These are phyloP conservation scores for Ellobium chinense DNA, from an alignment of 2,888 invertebrate genomes.

Conservation along the genomic window DNA sequence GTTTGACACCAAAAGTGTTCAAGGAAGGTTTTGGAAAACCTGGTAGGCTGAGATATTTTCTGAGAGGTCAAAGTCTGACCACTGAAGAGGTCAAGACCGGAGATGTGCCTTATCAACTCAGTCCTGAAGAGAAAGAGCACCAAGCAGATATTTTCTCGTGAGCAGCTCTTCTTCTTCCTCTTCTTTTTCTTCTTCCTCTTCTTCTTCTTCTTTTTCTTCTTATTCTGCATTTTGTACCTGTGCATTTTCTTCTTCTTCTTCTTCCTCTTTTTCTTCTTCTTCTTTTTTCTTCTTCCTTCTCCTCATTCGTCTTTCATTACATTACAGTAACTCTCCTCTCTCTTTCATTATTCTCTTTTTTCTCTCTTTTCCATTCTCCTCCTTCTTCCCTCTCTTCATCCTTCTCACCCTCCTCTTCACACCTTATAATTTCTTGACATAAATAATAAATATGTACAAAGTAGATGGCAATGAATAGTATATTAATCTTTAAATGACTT, in stretches of 20 bases:
- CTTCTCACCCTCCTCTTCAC: background rate
- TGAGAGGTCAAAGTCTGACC: slow-evolving; percentile 1
- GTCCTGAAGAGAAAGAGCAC: background rate
- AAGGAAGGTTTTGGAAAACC: background rate
- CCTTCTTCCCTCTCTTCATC: background rate
- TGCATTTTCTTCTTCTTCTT: background rate
- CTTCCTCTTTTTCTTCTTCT: background rate
- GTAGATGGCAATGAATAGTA: too few relatives aligned
- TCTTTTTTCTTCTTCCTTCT: background rate
- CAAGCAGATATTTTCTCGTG: background rate
- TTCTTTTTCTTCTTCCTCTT: background rate
- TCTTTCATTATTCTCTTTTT: background rate
- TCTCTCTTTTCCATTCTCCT: background rate
- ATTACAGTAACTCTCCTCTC: background rate
- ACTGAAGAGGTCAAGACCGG: background rate
- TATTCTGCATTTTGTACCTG: background rate
- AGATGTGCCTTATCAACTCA: background rate
- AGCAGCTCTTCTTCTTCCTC: too few relatives aligned
- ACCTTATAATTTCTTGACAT: too few relatives aligned
- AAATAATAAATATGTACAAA: too few relatives aligned
- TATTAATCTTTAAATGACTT: too few relatives aligned
- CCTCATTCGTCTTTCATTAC: background rate
- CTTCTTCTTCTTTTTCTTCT: background rate
- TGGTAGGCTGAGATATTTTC: background rate
- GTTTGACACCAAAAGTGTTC: background rate